A percentile compares a stretch with the other conserved stretches of the same genome.
Conservation (phyloP, 1,140 invertebrate species). For the Leptinotarsa defecta region DNA sequence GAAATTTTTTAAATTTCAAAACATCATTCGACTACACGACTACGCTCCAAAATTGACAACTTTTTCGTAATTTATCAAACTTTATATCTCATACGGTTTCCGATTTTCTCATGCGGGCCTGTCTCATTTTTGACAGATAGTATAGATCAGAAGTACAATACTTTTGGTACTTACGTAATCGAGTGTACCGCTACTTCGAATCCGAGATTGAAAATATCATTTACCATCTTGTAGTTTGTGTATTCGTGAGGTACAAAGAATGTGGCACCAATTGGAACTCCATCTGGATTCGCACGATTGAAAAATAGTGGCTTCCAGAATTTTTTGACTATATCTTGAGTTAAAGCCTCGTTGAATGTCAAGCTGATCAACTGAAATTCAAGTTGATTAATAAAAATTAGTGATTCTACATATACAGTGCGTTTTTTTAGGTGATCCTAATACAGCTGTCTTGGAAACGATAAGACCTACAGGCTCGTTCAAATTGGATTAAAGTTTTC, state of each 20-base stretch:
- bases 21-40: neutral
- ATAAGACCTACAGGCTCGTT: too few relatives aligned
- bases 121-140: too few relatives aligned
- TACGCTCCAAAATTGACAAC: neutral
- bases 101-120: too few relatives aligned
- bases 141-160: neutral
- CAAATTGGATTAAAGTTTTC: too few relatives aligned
- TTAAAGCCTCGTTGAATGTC: slow-evolving; percentile 73
- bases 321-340: slow-evolving; percentile 63
- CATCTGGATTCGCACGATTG: slow-evolving; percentile 65
- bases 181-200: slow-evolving; percentile 74
- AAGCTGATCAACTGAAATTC: slow-evolving; percentile 65
- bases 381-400: too few relatives aligned
- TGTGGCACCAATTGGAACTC: slow-evolving; percentile 65
- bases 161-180: slow-evolving; percentile 58
- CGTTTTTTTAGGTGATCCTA: too few relatives aligned
- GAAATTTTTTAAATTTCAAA: neutral
- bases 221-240: slow-evolving; percentile 68
- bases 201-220: slow-evolving; percentile 66
- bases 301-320: slow-evolving; percentile 67
- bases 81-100: too few relatives aligned
- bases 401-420: too few relatives aligned
- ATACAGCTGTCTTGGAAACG: too few relatives aligned
- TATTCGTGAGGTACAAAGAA: slow-evolving; percentile 74
- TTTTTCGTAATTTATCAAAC: too few relatives aligned